A percentile compares a stretch with the other conserved stretches of the same genome.
These are phyloP conservation scores for Sepiola atlantica DNA, from an alignment of 2,888 invertebrate species.

Conservation along the genomic window DNA sequence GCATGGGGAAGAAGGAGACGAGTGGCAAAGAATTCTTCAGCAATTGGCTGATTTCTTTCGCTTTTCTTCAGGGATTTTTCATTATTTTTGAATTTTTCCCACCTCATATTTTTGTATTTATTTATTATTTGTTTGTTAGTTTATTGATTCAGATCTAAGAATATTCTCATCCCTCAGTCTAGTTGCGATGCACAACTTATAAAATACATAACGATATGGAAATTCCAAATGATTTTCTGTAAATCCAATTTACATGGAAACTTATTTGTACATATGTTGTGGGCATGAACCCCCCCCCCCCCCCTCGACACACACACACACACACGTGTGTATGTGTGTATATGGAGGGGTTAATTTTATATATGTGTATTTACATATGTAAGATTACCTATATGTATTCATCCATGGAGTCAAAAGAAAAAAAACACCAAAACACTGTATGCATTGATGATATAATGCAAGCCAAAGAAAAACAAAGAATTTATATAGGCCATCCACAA, in stretches of 20 bases:
- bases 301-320: no score
- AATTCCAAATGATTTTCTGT: not conserved
- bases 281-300: not conserved
- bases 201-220: not conserved
- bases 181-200: not conserved
- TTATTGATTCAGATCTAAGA: not conserved
- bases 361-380: no score
- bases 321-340: no score
- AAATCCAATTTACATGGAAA: slow-evolving; percentile 11
- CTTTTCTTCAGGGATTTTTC: not conserved
- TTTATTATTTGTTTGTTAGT: not conserved
- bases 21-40: not conserved
- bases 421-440: no score
- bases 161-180: not conserved
- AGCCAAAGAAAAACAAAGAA: no score
- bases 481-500: no score
- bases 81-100: not conserved
- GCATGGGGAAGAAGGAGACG: not conserved
- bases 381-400: no score
- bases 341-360: no score
- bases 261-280: not conserved
- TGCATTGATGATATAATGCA: no score
- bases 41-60: not conserved
- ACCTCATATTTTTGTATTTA: not conserved
- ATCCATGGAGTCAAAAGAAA: no score